Evolutionary conservation across 2,113 vertebrate species (phyloP), one percentile per base, ranked within the genome.

Genomic region (Junco hyemalis): DNA sequence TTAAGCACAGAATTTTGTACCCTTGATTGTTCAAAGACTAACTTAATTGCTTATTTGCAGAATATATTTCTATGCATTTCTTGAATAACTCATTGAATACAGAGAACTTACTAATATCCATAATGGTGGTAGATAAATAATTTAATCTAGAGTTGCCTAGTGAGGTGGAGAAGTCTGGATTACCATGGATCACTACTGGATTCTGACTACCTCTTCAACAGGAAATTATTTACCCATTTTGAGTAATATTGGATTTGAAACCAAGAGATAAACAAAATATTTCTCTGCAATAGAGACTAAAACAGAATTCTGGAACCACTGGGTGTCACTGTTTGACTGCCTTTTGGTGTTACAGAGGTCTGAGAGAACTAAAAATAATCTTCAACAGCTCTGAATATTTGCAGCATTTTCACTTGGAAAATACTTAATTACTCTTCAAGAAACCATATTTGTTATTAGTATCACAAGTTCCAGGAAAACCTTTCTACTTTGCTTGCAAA

Each of bases 241-340:
- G 14, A 74, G 5, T 81, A 78, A 66, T 6, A 8, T 11, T 60
- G 38, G 8, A 40, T 90, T 83, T 92, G 64, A 95, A 93, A 81
- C 0, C 5, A 12, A 5, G 11, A 59, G 21, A 56, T 14, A 14
- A 69, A 76, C 12, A 1, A 15, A 38, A 53, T 15, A n/a, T 44
- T 87, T 65, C 44, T 50, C 47, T 33, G 29, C 31, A 48, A 31
- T 9, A 26, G 25, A 51, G 71, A 59, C 26, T 23, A 63, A 88
- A 44, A 61, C 24, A 88, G 38, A 90, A 42, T 53, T 81, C 10
- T 56, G 15, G 60, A 28, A 65, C 97, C 98, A 97, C 96, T 93
- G 86, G 97, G 96, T 96, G 98, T 96, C 96, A 51, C 96, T 97
- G 92, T 77, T 84, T 87, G 63, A 96, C 92, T 90, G 35, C 35